These are phyloP conservation scores for Pycnomerus fuliginosus DNA, from an alignment of 2,888 invertebrate genomes.

Conservation along the genomic window DNA sequence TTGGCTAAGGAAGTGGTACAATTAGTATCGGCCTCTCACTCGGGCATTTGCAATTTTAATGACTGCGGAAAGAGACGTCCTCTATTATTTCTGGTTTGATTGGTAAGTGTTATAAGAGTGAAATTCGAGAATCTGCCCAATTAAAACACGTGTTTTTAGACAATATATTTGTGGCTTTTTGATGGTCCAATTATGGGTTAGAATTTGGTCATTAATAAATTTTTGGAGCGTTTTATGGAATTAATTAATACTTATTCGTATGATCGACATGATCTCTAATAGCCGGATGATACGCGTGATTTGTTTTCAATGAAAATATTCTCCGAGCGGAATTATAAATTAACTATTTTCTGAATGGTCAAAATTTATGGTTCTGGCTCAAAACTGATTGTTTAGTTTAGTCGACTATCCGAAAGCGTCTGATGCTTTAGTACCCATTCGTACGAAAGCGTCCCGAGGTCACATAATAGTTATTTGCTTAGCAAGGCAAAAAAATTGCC, in stretches of 20 bases:
- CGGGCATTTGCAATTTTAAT: slow-evolving; percentile 17
- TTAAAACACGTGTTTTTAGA: slow-evolving; percentile 18
- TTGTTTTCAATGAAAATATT: too few species aligned
- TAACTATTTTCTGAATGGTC: too few species aligned
- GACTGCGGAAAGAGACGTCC: slow-evolving; percentile 15
- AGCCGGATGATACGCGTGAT: too few species aligned
- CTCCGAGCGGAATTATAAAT: too few species aligned
- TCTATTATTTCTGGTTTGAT: slow-evolving; percentile 41
- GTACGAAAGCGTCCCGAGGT: too few species aligned
- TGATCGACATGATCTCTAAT: too few species aligned
- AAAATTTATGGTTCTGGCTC: too few species aligned
- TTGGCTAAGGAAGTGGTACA: slow-evolving; percentile 38
- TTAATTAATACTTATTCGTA: slow-evolving; percentile 18
- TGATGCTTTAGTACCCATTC: too few species aligned
- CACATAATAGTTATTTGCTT: too few species aligned
- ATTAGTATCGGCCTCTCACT: slow-evolving; percentile 23
- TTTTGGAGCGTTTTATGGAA: slow-evolving; percentile 13
- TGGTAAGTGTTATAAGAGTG: slow-evolving; percentile 45
- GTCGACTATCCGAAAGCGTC: too few species aligned
- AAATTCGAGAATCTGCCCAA: slow-evolving; percentile 22
- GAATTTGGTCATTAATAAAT: slow-evolving; percentile 8
- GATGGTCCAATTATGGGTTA: slow-evolving; percentile 16
- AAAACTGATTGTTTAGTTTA: too few species aligned
- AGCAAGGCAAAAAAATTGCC: too few species aligned
- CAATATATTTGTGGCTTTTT: slow-evolving; percentile 4